phyloP scores from a whole-genome alignment of 2,113 vertebrate species.

The Hippocampus abdominalis region DNA sequence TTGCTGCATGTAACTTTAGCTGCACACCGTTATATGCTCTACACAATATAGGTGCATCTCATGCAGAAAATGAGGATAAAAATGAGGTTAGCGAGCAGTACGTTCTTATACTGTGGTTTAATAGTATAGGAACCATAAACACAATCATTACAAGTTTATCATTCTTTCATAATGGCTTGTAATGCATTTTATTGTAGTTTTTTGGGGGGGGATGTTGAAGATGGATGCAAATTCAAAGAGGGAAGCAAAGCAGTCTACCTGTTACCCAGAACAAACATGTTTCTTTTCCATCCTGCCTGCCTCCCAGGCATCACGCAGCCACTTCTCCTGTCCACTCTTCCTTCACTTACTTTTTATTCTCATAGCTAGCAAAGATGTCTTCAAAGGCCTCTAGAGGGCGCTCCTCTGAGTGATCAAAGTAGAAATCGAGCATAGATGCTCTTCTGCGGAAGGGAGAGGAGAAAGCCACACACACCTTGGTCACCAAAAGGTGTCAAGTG shows the following conservation, averaged over 20 bases:
- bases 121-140: not conserved
- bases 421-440: constrained; percentile 95
- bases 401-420: constrained; percentile 97
- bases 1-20: constrained; percentile 33
- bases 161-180: not conserved
- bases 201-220: not conserved
- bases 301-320: constrained; percentile 56
- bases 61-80: constrained; percentile 12
- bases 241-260: constrained; percentile 4
- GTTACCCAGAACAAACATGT: constrained; percentile 7
- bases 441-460: constrained; percentile 84
- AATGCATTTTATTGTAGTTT: not conserved
- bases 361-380: constrained; percentile 97
- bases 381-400: constrained; percentile 93
- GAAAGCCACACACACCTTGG: constrained; percentile 67
- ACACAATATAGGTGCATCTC: constrained; percentile 35
- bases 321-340: constrained; percentile 53
- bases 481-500: constrained; percentile 62
- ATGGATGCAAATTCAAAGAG: constrained; percentile 43
- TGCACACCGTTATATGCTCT: constrained; percentile 32
- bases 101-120: not conserved
- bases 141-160: not conserved
- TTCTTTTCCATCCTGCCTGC: constrained; percentile 41
- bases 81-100: constrained; percentile 1
- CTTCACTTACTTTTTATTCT: constrained; percentile 97